Base-by-base conservation (phyloP, 2,113 vertebrate genomes). In the Sorex araneus region DNA sequence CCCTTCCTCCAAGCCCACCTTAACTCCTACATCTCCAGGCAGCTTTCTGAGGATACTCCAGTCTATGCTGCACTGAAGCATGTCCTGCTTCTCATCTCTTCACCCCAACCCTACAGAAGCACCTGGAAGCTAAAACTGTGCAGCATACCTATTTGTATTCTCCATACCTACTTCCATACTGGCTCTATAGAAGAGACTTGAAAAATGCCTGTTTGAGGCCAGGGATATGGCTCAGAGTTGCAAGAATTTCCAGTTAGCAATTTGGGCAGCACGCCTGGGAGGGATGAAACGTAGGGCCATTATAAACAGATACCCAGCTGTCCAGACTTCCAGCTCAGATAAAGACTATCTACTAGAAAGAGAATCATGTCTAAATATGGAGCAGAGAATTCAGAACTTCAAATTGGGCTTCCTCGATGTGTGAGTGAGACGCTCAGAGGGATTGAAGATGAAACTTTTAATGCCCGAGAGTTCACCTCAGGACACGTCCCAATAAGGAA, bases 401-500 rank as follows among this genome's bases (percentile, higher is more conserved):
- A 92, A 83, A 75, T 71, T 90, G 60, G 75, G 78, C 43, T 71
- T 85, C 83, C 12, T 87, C 32, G 3, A 0, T 70, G 69, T 81
- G 66, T 73, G 69, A 67, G 28, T 7, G 67, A 95, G 82, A 78
- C 69, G 76, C 66, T 92, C 57, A 57, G 12, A 76, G 45, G 63
- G 64, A 27, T 50, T n/a, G 57, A 90, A 81, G 81, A 91, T 23
- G 36, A 74, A 90, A 70, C 8, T 43, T 78, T 64, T 77, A 18
- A 70, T 90, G 66, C 45, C 60, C 0, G 0, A 21, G 71, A 92
- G 95, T 95, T 95, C 93, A 43, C 34, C 11, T 94, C 74, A 93
- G 95, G 95, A 96, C 84, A 88, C 63, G 30, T 43, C 84, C 76
- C 83, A 91, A 30, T 81, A 90, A 95, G 91, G 94, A 91, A 85